phyloP scores from a whole-genome alignment of 1,140 invertebrate species.

The Eriocheir sinensis region DNA sequence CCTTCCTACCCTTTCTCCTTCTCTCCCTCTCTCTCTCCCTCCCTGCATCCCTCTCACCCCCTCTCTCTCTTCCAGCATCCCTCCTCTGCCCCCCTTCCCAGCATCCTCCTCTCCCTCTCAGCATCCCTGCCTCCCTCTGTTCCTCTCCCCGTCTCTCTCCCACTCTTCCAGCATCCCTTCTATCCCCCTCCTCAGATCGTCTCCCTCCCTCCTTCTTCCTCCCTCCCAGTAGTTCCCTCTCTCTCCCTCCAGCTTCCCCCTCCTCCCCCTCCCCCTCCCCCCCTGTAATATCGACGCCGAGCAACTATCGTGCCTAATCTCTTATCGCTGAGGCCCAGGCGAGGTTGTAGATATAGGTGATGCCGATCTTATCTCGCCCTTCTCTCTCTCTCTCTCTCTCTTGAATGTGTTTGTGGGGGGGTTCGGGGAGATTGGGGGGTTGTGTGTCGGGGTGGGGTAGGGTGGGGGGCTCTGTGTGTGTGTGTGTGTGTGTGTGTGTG shows the following conservation, averaged over 20 bases:
- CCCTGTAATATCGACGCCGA: slow-evolving; percentile 68
- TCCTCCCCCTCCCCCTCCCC: slow-evolving; percentile 7
- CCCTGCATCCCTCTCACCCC: background rate
- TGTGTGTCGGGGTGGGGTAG: no score
- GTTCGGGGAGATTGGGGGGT: no score
- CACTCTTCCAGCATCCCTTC: background rate
- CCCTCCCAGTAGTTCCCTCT: background rate
- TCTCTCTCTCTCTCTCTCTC: background rate
- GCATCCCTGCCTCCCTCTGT: background rate
- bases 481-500: no score
- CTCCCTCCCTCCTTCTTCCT: background rate
- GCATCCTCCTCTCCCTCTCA: background rate
- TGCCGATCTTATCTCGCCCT: slow-evolving; percentile 68
- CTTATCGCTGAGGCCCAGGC: slow-evolving; percentile 71
- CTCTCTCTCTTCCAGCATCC: background rate
- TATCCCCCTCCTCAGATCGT: background rate
- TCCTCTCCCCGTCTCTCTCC: background rate
- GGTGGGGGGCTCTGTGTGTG: no score
- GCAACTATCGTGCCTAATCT: slow-evolving; percentile 74
- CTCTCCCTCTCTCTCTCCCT: no score
- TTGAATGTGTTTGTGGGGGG: background rate
- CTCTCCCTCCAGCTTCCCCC: background rate
- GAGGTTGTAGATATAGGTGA: slow-evolving; percentile 71
- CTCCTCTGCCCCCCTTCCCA: no score
- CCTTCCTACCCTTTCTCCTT: background rate